A percentile compares a stretch with the other conserved stretches of the same genome.
Evolutionary conservation across 2,888 invertebrate genomes (phyloP).

Genomic region (Hanleya hanleyi): DNA sequence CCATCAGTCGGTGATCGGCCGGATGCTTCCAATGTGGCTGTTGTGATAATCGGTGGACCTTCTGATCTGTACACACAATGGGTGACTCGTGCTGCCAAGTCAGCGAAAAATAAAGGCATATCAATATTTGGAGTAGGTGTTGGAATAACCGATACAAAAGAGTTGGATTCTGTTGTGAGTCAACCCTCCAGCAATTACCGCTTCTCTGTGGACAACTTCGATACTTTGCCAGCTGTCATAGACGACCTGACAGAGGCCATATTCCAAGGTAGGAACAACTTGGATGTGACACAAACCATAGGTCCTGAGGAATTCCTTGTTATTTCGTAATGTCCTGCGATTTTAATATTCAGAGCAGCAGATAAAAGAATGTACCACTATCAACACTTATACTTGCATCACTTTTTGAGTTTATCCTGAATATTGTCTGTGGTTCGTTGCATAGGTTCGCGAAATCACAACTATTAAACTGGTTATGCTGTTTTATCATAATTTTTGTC

Average conservation of each 20-base stretch:
- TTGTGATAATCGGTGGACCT: conserved; percentile 39
- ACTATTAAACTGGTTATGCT: no score
- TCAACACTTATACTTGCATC: no score
- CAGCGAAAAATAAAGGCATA: conserved; percentile 26
- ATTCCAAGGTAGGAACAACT: background rate
- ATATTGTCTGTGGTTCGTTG: no score
- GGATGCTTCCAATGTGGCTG: conserved; percentile 29
- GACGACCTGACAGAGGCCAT: background rate
- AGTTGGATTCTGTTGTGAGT: background rate
- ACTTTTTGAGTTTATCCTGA: no score
- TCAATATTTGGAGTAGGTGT: background rate
- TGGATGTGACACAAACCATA: no score
- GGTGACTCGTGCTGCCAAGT: conserved; percentile 25
- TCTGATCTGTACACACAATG: conserved; percentile 28
- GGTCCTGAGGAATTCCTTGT: no score
- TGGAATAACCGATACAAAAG: background rate
- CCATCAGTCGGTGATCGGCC: conserved; percentile 30
- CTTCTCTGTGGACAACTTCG: background rate
- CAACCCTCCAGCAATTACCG: background rate
- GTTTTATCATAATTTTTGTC: no score
- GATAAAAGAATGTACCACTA: no score
- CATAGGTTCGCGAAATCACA: no score
- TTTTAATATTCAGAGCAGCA: no score
- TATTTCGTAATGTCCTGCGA: no score
- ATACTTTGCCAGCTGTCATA: background rate